Base-by-base conservation (phyloP, 2,113 vertebrate genomes). In the Gallinago media region DNA sequence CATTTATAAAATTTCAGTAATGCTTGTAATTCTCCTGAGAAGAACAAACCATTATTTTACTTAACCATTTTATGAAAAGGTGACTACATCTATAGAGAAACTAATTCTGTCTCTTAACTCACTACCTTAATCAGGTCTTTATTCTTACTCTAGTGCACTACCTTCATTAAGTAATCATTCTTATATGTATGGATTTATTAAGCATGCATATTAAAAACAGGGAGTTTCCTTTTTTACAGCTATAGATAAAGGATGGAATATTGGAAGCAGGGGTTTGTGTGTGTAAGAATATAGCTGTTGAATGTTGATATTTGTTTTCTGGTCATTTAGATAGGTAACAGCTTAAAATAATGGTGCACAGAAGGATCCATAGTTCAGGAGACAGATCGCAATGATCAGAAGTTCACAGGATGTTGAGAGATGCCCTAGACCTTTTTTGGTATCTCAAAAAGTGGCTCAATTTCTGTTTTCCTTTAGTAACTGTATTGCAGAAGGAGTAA, bases 1-100 rank as follows among this genome's bases (percentile, higher is more conserved):
- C n/a, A n/a, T 92, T 76, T 76, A n/a, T 42, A 63, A 85, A 88
- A 55, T 96, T 56, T 94, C 82, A 76, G 25, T 79, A 79, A 65
- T 89, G 29, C 72, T 73, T 17, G 42, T 50, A 66, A 90, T 80
- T 85, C 32, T 92, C 16, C 23, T 68, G 55, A 82, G 67, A 90
- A 76, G 54, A 92, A 32, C 23, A 66, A 56, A 71, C 34, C 2
- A 8, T 77, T 55, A 52, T 84, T 94, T 88, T 61, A 38, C 83
- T 85, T 65, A 93, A 56, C 66, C 3, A 2, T 93, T 93, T 95
- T 63, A 55, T 80, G 63, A 47, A 59, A 59, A 70, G 14, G 59
- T 85, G 23, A 46, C 46, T 58, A 49, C 36, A 42, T 73, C 58
- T 66, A 9, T 17, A 55, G 66, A 76, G 42, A 25, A 81, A 42